phyloP scores from a whole-genome alignment of 2,113 vertebrate genomes.

The Oryctolagus cuniculus region DNA sequence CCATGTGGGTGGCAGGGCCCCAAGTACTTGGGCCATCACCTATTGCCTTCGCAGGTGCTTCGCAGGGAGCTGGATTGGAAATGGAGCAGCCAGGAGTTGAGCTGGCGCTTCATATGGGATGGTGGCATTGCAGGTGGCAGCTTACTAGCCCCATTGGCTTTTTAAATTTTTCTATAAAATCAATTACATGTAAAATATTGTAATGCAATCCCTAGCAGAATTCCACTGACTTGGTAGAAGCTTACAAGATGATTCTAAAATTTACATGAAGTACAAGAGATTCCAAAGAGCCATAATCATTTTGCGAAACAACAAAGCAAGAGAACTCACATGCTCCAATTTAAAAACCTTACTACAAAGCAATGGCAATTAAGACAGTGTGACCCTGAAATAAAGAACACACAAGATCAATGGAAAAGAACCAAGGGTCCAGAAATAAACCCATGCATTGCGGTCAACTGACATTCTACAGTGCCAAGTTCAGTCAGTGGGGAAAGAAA shows the following conservation, averaged over 20 bases:
- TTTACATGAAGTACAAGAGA: slow-evolving; percentile 5
- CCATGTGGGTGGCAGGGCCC: no score
- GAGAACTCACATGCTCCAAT: neutral
- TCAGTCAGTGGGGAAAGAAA: neutral
- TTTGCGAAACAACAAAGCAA: slow-evolving; percentile 36
- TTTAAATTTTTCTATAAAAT: no score
- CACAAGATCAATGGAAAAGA: neutral
- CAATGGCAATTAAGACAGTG: neutral
- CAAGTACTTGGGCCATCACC: no score
- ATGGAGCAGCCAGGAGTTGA: no score
- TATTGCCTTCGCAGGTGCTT: no score
- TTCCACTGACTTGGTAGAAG: neutral
- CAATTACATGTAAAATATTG: slow-evolving; percentile 5
- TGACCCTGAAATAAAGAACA: neutral
- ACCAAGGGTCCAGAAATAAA: neutral
- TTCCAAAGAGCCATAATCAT: neutral
- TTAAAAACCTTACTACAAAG: slow-evolving; percentile 31
- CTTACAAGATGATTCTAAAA: slow-evolving; percentile 28
- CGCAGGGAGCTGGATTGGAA: no score
- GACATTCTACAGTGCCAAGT: slow-evolving; percentile 10
- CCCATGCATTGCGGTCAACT: neutral
- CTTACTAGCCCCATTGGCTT: no score
- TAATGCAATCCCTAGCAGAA: slow-evolving; percentile 8
- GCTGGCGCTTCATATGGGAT: no score
- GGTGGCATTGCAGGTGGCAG: no score